Evolutionary conservation across 2,113 vertebrate species (phyloP), one percentile per base, ranked within the genome.

Genomic region (Gnathonemus longibarbis): DNA sequence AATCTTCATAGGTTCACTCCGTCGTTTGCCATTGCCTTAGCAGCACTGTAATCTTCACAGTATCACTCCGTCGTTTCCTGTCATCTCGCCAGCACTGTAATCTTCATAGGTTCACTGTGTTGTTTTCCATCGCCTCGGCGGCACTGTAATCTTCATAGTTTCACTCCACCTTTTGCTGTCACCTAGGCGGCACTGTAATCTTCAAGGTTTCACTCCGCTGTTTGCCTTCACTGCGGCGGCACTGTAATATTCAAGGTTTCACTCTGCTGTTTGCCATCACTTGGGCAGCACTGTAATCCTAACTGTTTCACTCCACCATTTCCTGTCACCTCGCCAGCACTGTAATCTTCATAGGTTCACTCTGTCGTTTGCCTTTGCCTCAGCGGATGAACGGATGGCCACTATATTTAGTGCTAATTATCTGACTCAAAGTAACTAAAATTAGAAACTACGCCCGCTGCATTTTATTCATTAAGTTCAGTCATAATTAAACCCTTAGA

Each of bases 11-110:
- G 50, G 15, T 15, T 52, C 13, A 52, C 50, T 15, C 13, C 0
- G 3, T 0, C 0, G 0, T 42, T 42, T 42, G 3, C 39, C 0
- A 0, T 4, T 3, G 39, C 39, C 39, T 39, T 0, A 3, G 39
- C 0, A 3, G 39, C 39, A 42, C 39, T 42, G 39, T 39, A 39
- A 39, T 39, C 49, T 13, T 50, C 49, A 50, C 11, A 3, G 49
- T 50, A 13, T 13, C 11, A 50, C 49, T 13, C 10, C 50, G 2
- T 4, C 0, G 50, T 17, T 53, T 49, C 48, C 48, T 11, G 48
- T 49, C 48, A 17, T 15, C 11, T 17, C 3, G 3, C 13, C 50
- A 53, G 50, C 15, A 53, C 50, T 53, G 50, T 53, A 53, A 53
- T 17, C 50, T 49, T 11, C 50, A 53, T 53, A 4, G 50, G 11